phyloP scores from a whole-genome alignment of 2,113 vertebrate genomes.

The Cavia porcellus region DNA sequence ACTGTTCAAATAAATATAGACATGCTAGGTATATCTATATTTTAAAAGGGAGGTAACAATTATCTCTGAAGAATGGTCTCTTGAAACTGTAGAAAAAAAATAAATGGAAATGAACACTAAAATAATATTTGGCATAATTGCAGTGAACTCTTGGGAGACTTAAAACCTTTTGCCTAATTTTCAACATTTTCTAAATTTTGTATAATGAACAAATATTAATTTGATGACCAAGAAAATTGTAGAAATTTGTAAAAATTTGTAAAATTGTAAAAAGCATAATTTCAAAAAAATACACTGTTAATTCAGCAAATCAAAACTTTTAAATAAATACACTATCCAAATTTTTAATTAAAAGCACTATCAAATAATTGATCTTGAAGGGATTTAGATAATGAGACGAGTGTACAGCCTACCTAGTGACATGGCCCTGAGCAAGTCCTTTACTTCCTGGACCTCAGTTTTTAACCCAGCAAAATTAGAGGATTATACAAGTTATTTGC shows the following conservation, averaged over 20 bases:
- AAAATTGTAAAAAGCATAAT: neutral
- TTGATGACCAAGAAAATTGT: neutral
- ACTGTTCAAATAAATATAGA: constrained; percentile 1
- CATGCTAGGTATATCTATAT: neutral
- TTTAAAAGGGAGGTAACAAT: neutral
- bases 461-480: neutral
- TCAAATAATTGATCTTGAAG: neutral
- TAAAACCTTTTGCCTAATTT: constrained; percentile 36
- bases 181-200: constrained; percentile 23
- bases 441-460: neutral
- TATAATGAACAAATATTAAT: neutral
- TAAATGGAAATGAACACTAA: constrained; percentile 5
- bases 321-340: neutral
- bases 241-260: no score
- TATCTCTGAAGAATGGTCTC: neutral
- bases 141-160: neutral
- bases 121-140: neutral
- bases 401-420: neutral
- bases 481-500: neutral
- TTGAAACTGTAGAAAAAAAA: neutral
- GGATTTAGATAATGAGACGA: neutral
- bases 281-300: neutral
- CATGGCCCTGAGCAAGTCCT: neutral
- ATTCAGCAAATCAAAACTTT: constrained; percentile 31
- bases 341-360: neutral